A percentile compares a stretch with the other conserved stretches of the same genome.
These are phyloP conservation scores for Lutjanus argentimaculatus DNA, from an alignment of 2,797 vertebrate species.

Conservation along the genomic window DNA sequence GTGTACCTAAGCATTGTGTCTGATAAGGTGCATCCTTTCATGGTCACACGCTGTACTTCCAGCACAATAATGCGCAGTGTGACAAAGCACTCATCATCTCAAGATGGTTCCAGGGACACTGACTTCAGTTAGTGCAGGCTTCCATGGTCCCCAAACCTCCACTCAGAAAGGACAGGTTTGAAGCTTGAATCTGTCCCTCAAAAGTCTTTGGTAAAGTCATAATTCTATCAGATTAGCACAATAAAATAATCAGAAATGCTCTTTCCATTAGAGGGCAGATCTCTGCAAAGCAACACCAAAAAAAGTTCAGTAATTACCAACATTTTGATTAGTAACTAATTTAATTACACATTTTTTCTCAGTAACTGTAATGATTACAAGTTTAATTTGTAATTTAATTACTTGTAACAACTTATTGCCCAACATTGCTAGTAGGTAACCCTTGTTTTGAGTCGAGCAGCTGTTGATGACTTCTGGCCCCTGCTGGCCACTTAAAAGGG, in stretches of 20 bases:
- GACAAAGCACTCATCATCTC: constrained; percentile 16
- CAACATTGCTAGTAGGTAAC: too few relatives aligned
- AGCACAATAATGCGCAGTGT: constrained; percentile 1
- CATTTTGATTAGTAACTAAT: too few relatives aligned
- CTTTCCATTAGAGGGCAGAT: background rate
- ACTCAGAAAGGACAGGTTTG: background rate
- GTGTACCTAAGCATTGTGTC: constrained; percentile 7
- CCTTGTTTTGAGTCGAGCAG: too few relatives aligned
- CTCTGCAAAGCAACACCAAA: too few relatives aligned
- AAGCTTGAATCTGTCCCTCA: background rate
- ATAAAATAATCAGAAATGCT: background rate
- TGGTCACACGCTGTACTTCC: constrained; percentile 23
- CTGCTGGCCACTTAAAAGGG: too few relatives aligned
- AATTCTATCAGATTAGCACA: background rate
- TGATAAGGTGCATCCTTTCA: constrained; percentile 16
- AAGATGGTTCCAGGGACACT: constrained; percentile 28
- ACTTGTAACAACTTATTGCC: too few relatives aligned
- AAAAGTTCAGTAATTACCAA: too few relatives aligned
- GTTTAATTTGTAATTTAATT: too few relatives aligned
- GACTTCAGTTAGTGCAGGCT: constrained; percentile 9
- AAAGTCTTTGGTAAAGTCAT: background rate
- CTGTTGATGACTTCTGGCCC: too few relatives aligned
- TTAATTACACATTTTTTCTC: too few relatives aligned
- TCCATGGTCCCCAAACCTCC: background rate
- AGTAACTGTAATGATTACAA: too few relatives aligned